A percentile compares a stretch with the other conserved stretches of the same genome.
Conservation (phyloP, 2,797 vertebrate genomes). For the Poeciliopsis turneri region DNA sequence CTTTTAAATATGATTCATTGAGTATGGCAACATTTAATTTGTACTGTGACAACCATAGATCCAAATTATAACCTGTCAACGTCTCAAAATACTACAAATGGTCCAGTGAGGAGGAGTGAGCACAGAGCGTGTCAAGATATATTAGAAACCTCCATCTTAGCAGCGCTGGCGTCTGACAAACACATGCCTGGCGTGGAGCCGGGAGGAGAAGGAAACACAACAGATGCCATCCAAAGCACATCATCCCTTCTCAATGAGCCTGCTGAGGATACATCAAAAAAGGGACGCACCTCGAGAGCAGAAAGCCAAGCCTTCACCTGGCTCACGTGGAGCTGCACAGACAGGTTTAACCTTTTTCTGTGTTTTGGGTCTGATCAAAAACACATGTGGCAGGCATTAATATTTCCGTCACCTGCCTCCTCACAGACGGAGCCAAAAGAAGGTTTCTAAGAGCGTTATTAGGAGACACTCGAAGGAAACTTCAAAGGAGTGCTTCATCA, state of each 20-base stretch:
- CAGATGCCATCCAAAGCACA: conserved; percentile 75
- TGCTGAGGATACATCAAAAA: conserved; percentile 42
- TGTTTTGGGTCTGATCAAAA: conserved; percentile 21
- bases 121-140: conserved; percentile 55
- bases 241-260: conserved; percentile 52
- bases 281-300: conserved; percentile 32
- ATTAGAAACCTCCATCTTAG: conserved; percentile 72
- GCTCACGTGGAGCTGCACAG: conserved; percentile 23
- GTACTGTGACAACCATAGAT: conserved; percentile 46
- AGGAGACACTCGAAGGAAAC: conserved; percentile 53
- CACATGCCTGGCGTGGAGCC: conserved; percentile 72
- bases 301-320: conserved; percentile 37
- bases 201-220: conserved; percentile 66
- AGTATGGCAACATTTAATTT: conserved; percentile 35
- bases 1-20: conserved; percentile 9
- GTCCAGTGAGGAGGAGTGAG: conserved; percentile 61
- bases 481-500: conserved; percentile 69
- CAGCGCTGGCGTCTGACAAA: conserved; percentile 74
- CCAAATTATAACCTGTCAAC: conserved; percentile 42
- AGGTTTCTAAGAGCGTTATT: conserved; percentile 77
- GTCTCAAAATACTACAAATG: conserved; percentile 64
- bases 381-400: conserved; percentile 14
- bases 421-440: conserved; percentile 31
- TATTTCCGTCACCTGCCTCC: conserved; percentile 51
- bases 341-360: conserved; percentile 11